Base-by-base conservation (phyloP, 92 coral and sea anemone species). In the Bergia sp. region DNA sequence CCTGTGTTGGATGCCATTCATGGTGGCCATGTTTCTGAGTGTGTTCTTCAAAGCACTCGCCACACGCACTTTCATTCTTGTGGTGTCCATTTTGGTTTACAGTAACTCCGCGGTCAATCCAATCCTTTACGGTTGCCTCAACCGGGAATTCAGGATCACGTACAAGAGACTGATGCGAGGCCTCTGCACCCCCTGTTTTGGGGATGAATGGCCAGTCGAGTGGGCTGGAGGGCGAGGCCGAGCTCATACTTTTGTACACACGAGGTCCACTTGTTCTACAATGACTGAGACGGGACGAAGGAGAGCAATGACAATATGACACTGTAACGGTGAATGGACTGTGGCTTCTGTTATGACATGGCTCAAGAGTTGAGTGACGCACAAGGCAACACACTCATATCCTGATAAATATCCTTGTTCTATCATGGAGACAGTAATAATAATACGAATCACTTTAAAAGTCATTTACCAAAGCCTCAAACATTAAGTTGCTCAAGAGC, bases 1-100 rank as follows among this genome's bases (percentile, higher is more conserved):
- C 69, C 47, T 91, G 73, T 91, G 93, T 65, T 91, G 93, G 93
- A 79, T 91, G 37, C 93, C 93, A 0, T 91, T 91, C 87, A 85
- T 91, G 93, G 61, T 91, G 0, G 93, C 91, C 43, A 81, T 91
- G 44, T 72, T 91, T 10, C 37, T 91, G 37, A 91, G 91, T 40
- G 93, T 90, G 18, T 85, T 91, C 58, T 42, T 37, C 74, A 88
- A 91, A 58, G 29, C 57, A 58, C 85, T 91, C 0, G 73, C 88
- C 37, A 91, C 93, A 2, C 90, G 89, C 8, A 86, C 82, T 3
- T 85, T 89, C 2, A 88, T 89, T 3, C 75, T 91, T 65, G 85
- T 91, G 7, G 82, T 91, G 7, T 91, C 93, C 80, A 72, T 86
- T 3, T 50, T 91, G 21, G 86, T 91, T 20, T 91, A 71, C 85